Evolutionary conservation across 2,113 vertebrate genomes (phyloP), one percentile per base, ranked within the genome.

Genomic region (Orientallactaga bullata): DNA sequence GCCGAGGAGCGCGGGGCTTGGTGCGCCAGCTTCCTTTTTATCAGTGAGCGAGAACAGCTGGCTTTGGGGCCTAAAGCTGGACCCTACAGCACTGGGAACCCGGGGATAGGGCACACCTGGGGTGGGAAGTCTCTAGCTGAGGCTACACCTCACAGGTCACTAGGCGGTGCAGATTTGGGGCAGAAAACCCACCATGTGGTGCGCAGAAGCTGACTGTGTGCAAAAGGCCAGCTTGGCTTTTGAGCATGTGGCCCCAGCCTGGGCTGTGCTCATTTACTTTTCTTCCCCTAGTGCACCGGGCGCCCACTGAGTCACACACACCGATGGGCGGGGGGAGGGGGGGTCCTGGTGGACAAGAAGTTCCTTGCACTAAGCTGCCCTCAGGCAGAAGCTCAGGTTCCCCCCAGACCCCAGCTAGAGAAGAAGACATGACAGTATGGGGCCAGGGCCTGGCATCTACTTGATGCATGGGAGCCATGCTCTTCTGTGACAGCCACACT

Each of bases 281-380:
- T 9, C 21, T 71, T 69, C 30, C 35, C 72, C n/a, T 60, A 7
- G 80, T 5, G 18, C 60, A 35, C 42, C 37, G 23, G 17, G 37
- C 63, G 18, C 1, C 76, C 30, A 24, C 4, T 10, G 1, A 11
- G 63, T 4, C 39, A 26, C 37, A 10, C 76, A 20, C 2, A 1
- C 18, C 0, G 0, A 17, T 1, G n/a, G n/a, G 0, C 5, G 8
- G 5, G 2, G 21, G 0, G 13, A 60, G 0, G 10, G 51, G 21
- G 21, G 35, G 55, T 32, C 37, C 2, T 0, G 28, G 55, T 13
- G 13, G 35, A 3, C 4, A 0, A 21, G 32, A 4, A 2, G 21
- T 60, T 32, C 28, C 77, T 26, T 0, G 20, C 26, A 4, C 24
- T 55, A 13, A 58, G 84, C 74, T 63, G 66, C 18, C 51, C 11